Conservation (phyloP, 2,888 invertebrate genomes). For the Apodemia hepburni region DNA sequence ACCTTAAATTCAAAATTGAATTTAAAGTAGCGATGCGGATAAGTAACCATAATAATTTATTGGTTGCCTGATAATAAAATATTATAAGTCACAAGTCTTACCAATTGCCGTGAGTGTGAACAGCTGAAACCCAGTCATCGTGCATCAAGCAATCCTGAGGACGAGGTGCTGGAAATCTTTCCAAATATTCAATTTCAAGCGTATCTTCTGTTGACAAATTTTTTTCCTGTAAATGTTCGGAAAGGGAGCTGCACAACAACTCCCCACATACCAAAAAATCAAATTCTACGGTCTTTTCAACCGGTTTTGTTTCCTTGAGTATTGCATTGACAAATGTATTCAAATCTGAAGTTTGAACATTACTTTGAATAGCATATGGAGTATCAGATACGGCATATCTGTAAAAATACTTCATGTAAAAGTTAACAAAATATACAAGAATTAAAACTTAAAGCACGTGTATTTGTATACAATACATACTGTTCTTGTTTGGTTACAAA, state of each 20-base stretch:
- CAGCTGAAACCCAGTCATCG: constrained; percentile 98
- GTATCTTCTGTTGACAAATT: constrained; percentile 90
- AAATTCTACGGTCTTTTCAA: constrained; percentile 83
- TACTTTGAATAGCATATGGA: constrained; percentile 90
- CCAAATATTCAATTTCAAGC: constrained; percentile 94
- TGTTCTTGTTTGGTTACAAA: constrained; percentile 90
- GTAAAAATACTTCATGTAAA: constrained; percentile 27
- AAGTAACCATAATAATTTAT: no score
- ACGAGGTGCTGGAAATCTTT: constrained; percentile 93
- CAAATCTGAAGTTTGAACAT: constrained; percentile 84
- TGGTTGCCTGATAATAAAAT: background rate
- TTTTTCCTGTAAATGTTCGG: constrained; percentile 88
- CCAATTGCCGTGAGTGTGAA: constrained; percentile 86
- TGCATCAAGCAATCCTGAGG: constrained; percentile 96
- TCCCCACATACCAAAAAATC: constrained; percentile 94
- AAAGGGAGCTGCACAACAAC: constrained; percentile 85
- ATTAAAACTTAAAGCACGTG: constrained; percentile 32
- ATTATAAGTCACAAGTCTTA: constrained; percentile 41
- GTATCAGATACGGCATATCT: constrained; percentile 94
- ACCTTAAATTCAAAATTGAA: no score
- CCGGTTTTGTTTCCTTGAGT: constrained; percentile 77
- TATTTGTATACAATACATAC: constrained; percentile 73
- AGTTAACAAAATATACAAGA: background rate
- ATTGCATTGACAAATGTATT: constrained; percentile 90
- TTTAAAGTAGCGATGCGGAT: no score